Evolutionary conservation across 2,888 invertebrate species (phyloP).

Genomic region (Uropetala carovei): DNA sequence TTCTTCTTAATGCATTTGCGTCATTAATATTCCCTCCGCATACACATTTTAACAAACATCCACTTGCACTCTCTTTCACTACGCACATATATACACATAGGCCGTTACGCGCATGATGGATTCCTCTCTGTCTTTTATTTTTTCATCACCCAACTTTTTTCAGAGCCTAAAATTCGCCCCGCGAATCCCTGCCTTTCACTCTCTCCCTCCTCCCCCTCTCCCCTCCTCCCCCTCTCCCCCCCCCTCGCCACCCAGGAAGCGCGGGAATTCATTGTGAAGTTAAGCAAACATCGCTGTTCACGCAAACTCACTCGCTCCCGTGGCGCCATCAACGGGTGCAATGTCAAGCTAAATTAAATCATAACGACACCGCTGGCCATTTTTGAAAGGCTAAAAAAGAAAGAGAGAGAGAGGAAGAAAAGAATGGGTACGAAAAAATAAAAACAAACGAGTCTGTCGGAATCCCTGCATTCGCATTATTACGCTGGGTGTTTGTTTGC

Average conservation of each 20-base stretch:
- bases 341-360: conserved; percentile 62
- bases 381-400: conserved; percentile 15
- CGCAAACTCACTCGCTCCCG: conserved; percentile 37
- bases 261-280: conserved; percentile 49
- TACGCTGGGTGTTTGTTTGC: conserved; percentile 8
- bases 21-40: neutral
- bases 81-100: neutral
- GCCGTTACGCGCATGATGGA: conserved; percentile 11
- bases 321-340: conserved; percentile 9
- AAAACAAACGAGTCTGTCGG: neutral
- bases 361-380: conserved; percentile 59
- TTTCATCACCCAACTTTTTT: neutral
- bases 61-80: conserved; percentile 17
- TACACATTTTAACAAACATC: neutral
- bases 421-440: neutral
- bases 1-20: neutral
- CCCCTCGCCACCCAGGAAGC: neutral
- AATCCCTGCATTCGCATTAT: neutral
- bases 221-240: too few relatives aligned
- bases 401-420: neutral
- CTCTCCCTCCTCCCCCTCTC: too few relatives aligned
- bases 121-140: conserved; percentile 33
- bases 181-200: conserved; percentile 4
- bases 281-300: conserved; percentile 18
- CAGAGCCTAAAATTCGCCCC: neutral